phyloP scores from a whole-genome alignment of 2,888 invertebrate genomes.

The Macropis europaea region DNA sequence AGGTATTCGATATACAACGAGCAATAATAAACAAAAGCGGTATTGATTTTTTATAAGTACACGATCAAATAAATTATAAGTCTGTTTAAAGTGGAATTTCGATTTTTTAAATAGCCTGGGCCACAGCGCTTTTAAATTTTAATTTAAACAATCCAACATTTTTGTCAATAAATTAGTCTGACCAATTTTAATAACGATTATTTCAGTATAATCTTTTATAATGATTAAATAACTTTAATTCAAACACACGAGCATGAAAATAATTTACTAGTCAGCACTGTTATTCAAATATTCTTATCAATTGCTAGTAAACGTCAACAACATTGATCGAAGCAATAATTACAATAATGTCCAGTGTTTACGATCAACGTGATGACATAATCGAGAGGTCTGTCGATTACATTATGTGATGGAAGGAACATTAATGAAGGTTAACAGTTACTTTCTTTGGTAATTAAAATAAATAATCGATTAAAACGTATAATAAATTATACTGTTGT shows the following conservation, averaged over 20 bases:
- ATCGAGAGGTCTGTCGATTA: constrained; percentile 8
- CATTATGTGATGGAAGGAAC: constrained; percentile 44
- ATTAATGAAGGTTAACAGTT: constrained; percentile 28
- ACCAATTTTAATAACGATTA: too few species aligned
- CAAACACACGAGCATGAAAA: too few species aligned
- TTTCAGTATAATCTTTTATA: too few species aligned
- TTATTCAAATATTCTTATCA: constrained; percentile 16
- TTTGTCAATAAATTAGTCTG: background rate
- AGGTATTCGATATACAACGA: constrained; percentile 20
- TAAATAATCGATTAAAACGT: constrained; percentile 32
- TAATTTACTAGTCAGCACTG: too few species aligned
- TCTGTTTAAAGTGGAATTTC: constrained; percentile 2
- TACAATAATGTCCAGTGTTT: constrained; percentile 4
- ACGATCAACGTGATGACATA: constrained; percentile 5
- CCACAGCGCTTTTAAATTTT: constrained; percentile 11
- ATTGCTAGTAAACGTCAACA: constrained; percentile 23
- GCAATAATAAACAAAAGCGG: constrained; percentile 22
- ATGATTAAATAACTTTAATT: too few species aligned
- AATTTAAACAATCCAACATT: constrained; percentile 1
- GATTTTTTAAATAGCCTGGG: constrained; percentile 26
- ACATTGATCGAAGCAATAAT: constrained; percentile 16
- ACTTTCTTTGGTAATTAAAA: constrained; percentile 43
- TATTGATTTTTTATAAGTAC: constrained; percentile 41
- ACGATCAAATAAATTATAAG: constrained; percentile 16
- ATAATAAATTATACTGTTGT: constrained; percentile 31